Evolutionary conservation across 2,113 vertebrate species (phyloP), one percentile per base, ranked within the genome.

Genomic region (Gymnocephalus cernua): DNA sequence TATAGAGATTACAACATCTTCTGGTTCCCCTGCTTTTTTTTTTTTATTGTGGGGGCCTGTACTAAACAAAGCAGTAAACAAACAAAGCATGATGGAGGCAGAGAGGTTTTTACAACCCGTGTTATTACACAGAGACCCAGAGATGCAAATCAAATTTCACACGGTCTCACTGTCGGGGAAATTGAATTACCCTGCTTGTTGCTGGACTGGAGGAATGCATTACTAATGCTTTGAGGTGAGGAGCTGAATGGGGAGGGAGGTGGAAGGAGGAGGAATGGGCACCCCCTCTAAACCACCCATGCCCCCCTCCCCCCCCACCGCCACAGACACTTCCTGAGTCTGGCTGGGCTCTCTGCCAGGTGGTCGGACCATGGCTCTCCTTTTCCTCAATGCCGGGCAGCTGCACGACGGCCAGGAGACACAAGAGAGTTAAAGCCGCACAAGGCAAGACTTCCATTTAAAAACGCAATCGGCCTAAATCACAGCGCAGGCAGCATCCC

Each of bases 101-200:
- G 72, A 48, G 50, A 57, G 74, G 35, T 77, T 83, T 89, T 86
- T 70, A 76, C 73, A 85, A 76, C 72, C 50, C 35, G 29, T 23
- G 29, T 44, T 72, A 80, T 41, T 41, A 41, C 75, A 51, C 58
- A 23, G 45, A 71, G 67, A 85, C 63, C 74, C 44, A 19, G 65
- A 77, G 81, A 85, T 74, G 64, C 87, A 93, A 92, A 90, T 93
- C 74, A 92, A 89, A 94, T 90, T 91, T 94, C 88, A 92, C 91
- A 91, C 90, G 61, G 87, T 70, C 88, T 88, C 87, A 79, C 89
- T 81, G 86, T 90, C 47, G 71, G 82, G 92, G 86, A 94, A 95
- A 94, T 94, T 89, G 83, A 95, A 94, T 95, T 91, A 90, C 53
- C 45, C 85, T 80, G 88, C 82, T 91, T 87, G 89, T 91, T 91